phyloP scores from a whole-genome alignment of 2,888 invertebrate species.

The Bellardia bayeri region DNA sequence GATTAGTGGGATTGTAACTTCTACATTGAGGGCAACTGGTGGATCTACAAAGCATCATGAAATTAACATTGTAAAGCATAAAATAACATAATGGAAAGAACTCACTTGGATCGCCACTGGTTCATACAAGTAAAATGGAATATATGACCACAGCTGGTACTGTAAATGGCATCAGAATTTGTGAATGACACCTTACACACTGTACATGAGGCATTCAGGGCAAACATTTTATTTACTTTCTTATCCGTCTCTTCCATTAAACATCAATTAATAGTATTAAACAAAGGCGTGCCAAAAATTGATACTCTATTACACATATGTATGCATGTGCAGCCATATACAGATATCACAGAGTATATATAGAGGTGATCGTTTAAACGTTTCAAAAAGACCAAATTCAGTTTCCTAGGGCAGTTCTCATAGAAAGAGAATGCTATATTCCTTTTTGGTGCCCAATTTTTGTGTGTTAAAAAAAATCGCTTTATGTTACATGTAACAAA shows the following conservation, averaged over 20 bases:
- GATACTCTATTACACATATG: no score
- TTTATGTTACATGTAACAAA: no score
- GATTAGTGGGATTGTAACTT: not conserved
- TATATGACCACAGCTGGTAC: conserved; percentile 40
- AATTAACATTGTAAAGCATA: not conserved
- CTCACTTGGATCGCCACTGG: conserved; percentile 32
- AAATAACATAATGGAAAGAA: not conserved
- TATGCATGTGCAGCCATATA: no score
- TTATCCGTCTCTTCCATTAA: not conserved
- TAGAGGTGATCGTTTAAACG: no score
- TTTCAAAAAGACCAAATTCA: no score
- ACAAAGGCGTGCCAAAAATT: not conserved
- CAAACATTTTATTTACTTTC: conserved; percentile 5
- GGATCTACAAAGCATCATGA: not conserved
- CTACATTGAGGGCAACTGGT: conserved; percentile 35
- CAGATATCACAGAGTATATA: no score
- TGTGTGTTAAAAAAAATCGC: no score
- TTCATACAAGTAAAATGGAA: conserved; percentile 21
- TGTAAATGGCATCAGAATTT: not conserved
- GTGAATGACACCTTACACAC: conserved; percentile 6
- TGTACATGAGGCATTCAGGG: conserved; percentile 15
- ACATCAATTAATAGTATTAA: not conserved
- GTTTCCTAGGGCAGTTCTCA: no score
- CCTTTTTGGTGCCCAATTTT: no score
- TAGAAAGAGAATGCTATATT: no score